phyloP scores from a whole-genome alignment of 2,113 vertebrate genomes.

The Microcebus lehilahytsara region DNA sequence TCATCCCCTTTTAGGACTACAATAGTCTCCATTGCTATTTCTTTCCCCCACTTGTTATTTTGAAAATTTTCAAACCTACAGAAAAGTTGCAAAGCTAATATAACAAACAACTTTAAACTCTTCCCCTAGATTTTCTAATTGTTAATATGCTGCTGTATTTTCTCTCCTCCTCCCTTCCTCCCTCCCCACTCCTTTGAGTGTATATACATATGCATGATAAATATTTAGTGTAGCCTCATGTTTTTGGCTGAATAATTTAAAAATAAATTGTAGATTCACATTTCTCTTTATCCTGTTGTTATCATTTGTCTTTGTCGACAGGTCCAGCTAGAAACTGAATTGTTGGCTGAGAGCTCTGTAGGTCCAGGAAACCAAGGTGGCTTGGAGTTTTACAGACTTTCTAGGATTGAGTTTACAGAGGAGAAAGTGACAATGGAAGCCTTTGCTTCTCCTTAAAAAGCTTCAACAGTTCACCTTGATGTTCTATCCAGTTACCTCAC shows the following conservation, averaged over 20 bases:
- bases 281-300: background rate
- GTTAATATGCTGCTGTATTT: background rate
- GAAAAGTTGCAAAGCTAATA: background rate
- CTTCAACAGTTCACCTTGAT: background rate
- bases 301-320: background rate
- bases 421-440: background rate
- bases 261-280: background rate
- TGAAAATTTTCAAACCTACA: background rate
- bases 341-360: background rate
- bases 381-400: background rate
- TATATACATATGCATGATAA: background rate
- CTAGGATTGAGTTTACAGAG: background rate
- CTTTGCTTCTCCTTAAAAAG: background rate
- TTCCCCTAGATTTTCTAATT: background rate
- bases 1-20: background rate
- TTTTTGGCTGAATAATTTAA: background rate
- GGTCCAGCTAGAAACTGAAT: background rate
- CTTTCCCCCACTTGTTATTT: background rate
- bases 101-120: background rate
- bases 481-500: background rate
- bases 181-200: no score
- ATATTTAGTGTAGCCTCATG: background rate
- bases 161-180: background rate
- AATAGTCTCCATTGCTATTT: background rate
- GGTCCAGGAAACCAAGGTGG: background rate